Evolutionary conservation across 2,797 vertebrate species (phyloP), one percentile per base, ranked within the genome.

Genomic region (Arremon aurantiirostris): DNA sequence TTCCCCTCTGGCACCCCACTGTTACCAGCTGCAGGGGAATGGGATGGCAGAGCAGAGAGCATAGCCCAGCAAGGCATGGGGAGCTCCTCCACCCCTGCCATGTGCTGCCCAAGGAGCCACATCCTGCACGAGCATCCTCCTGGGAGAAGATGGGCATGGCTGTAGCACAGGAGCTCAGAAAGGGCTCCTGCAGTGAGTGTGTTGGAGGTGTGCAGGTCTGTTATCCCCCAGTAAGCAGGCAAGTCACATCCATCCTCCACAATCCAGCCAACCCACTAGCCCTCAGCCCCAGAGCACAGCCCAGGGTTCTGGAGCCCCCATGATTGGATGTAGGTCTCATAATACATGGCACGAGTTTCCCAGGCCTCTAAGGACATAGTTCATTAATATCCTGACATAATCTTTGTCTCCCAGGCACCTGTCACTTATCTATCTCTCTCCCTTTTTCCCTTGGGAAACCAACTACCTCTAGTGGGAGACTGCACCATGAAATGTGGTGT

Each of bases 21-120:
- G 82, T 95, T 95, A 91, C 76, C 95, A 92, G 88, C 88, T 95
- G 95, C 93, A 88, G 86, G 47, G 73, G 27, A 94, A 96, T 1
- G 27, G 44, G 78, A 86, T 70, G 81, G 61, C 0, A 4, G 79
- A 93, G 47, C 35, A 84, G 61, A 0, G 2, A 86, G 81, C 1
- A 19, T 8, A 83, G 35, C 35, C 35, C 35, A 35, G 35, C 2
- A 4, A 55, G 86, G 66, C 18, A 2, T 32, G 19, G 35, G 63
- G 73, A 91, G 13, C 13, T 77, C 41, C 24, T 82, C 56, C 46
- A 18, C 28, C 1, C 3, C 73, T 92, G 52, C 35, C 14, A 37
- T 1, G 6, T 47, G 47, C 8, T 82, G 49, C 19, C 68, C 53
- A 70, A 49, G 49, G 27, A 92, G 39, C 41, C 10, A 26, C 20